phyloP scores from a whole-genome alignment of 2,113 vertebrate genomes.

The Vulpes ferrilata region DNA sequence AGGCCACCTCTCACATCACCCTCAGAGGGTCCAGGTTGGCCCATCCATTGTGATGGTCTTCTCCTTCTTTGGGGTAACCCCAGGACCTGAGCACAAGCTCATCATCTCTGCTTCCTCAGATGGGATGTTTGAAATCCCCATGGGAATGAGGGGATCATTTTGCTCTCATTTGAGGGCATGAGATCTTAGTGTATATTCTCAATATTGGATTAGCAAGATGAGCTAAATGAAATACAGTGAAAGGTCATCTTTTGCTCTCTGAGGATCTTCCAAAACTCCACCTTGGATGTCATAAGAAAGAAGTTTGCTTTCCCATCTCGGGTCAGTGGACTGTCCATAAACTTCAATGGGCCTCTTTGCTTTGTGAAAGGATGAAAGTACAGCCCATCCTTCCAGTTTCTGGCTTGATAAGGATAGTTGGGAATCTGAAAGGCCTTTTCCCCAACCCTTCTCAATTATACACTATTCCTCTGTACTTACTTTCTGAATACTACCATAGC shows the following conservation, averaged over 20 bases:
- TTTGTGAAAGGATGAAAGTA: background rate
- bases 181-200: background rate
- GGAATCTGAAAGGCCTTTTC: background rate
- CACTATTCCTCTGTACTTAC: background rate
- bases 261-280: background rate
- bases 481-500: background rate
- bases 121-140: background rate
- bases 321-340: background rate
- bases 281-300: background rate
- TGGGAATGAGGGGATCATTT: background rate
- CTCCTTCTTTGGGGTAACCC: background rate
- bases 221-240: background rate
- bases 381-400: background rate
- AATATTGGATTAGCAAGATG: background rate
- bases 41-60: background rate
- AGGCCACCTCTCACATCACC: background rate
- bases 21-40: background rate
- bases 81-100: accelerated
- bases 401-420: background rate
- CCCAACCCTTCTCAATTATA: background rate
- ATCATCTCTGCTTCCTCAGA: background rate
- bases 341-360: background rate
- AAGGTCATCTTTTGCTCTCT: background rate
- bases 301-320: background rate
- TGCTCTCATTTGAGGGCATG: background rate